A percentile compares a stretch with the other conserved stretches of the same genome.
Conservation (phyloP, 64 coral and sea anemone species). For the Montipora capricornis region DNA sequence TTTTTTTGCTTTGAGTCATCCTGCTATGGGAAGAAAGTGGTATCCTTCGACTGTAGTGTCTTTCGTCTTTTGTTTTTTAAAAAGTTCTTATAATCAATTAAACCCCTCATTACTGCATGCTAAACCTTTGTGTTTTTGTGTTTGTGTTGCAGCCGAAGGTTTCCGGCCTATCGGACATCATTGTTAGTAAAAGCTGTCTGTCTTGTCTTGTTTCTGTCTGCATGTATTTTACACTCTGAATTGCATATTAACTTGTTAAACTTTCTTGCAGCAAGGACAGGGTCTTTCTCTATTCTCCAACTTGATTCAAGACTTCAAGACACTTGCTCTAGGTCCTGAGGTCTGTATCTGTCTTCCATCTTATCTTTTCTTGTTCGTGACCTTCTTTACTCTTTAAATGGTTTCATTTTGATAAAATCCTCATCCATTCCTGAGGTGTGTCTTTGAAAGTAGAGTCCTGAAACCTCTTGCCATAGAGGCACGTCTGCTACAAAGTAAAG, state of each 20-base stretch:
- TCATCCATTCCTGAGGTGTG: neutral
- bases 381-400: neutral
- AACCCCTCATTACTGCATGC: neutral
- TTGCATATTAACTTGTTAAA: constrained; percentile 69
- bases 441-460: neutral
- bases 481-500: no score
- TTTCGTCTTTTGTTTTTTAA: no score
- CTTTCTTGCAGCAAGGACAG: constrained; percentile 87
- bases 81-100: neutral
- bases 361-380: constrained; percentile 40
- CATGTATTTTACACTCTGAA: neutral
- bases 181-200: constrained; percentile 44
- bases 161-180: constrained; percentile 42
- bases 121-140: constrained; percentile 21
- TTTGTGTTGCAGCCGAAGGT: constrained; percentile 51
- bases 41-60: no score
- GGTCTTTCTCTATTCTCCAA: constrained; percentile 93
- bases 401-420: neutral
- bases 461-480: no score
- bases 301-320: constrained; percentile 97
- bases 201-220: constrained; percentile 11
- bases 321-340: constrained; percentile 94
- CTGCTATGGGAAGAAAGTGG: no score
- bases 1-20: no score
- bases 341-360: constrained; percentile 72